Evolutionary conservation across 1,140 invertebrate genomes (phyloP).

Genomic region (Telenomus remus): DNA sequence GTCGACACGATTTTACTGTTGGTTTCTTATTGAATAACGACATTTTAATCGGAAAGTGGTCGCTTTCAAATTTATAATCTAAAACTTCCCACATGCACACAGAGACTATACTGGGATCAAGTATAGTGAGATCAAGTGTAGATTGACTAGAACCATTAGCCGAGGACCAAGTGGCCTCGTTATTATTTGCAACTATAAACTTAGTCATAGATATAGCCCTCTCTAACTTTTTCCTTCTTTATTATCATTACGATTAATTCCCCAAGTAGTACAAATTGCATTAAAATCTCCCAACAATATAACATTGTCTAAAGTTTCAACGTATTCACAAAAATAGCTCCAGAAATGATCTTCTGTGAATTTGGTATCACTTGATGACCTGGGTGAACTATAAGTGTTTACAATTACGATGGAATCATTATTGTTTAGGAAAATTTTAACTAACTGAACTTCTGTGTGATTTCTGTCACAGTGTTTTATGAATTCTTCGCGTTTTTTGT

Average conservation of each 20-base stretch:
- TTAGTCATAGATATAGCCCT: background rate
- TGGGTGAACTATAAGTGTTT: constrained; percentile 3
- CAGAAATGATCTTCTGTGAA: constrained; percentile 2
- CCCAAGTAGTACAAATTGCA: constrained; percentile 1
- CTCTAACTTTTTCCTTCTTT: constrained; percentile 2
- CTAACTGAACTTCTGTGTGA: background rate
- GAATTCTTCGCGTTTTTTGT: too few relatives aligned
- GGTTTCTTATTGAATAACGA: background rate
- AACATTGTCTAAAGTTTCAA: background rate
- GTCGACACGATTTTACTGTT: background rate
- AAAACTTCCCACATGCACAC: background rate
- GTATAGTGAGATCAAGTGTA: background rate
- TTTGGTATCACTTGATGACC: background rate
- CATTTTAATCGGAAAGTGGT: background rate
- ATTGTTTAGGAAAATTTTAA: background rate
- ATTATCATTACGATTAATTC: background rate
- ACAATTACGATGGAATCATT: background rate
- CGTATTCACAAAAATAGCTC: background rate
- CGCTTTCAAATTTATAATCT: background rate
- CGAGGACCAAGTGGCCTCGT: background rate
- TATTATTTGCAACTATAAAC: background rate
- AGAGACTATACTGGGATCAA: background rate
- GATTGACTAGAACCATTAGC: background rate
- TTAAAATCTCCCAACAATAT: constrained; percentile 3
- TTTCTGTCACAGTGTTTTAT: background rate